These are phyloP conservation scores for Crambe crambe DNA, from an alignment of 37 sponge, comb jelly and placozoan species.

Conservation along the genomic window DNA sequence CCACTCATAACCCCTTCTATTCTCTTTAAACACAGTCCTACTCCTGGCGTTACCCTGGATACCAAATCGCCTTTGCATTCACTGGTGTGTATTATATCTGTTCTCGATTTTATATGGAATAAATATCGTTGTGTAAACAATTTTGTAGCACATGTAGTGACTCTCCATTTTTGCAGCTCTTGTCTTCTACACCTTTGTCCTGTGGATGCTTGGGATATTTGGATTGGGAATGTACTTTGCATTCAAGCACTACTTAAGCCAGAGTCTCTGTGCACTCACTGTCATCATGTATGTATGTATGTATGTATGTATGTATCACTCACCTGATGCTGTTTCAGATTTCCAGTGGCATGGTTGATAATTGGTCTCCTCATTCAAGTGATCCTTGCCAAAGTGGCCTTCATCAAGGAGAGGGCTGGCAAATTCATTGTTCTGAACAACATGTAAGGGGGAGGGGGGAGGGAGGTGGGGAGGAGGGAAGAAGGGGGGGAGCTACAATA, in stretches of 20 bases:
- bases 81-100: too few relatives aligned
- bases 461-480: background rate
- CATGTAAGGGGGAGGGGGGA: background rate
- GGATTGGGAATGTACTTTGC: background rate
- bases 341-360: too few relatives aligned
- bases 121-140: too few relatives aligned
- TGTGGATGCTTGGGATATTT: background rate
- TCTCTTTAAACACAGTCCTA: background rate
- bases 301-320: background rate
- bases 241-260: background rate
- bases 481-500: background rate
- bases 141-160: background rate
- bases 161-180: too few relatives aligned
- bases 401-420: too few relatives aligned
- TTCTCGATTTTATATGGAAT: too few relatives aligned
- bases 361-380: too few relatives aligned
- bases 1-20: background rate
- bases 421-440: too few relatives aligned
- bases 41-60: conserved; percentile 11
- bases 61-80: conserved; percentile 13
- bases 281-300: background rate
- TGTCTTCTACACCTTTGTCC: background rate
- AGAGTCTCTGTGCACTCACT: background rate
- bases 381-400: too few relatives aligned
- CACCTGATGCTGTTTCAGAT: too few relatives aligned